phyloP scores from a whole-genome alignment of 2,113 vertebrate species.

The Salvelinus namaycush region DNA sequence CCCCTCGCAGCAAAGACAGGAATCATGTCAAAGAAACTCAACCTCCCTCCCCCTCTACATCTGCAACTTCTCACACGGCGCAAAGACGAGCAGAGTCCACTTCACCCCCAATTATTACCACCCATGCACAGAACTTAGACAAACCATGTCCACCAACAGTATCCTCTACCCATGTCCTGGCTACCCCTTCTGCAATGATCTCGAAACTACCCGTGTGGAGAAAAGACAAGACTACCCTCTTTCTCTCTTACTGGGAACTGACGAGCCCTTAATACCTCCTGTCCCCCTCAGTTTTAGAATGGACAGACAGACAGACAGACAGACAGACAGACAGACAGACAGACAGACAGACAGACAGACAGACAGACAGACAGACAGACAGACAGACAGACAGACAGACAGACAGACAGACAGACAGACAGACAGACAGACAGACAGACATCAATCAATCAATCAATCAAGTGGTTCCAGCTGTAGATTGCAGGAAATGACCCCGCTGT shows the following conservation, averaged over 20 bases:
- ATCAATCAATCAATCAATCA: too few species aligned
- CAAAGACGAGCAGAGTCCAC: not conserved
- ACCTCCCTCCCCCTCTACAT: slow-evolving; percentile 22
- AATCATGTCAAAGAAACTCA: slow-evolving; percentile 13
- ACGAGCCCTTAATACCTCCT: not conserved
- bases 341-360: not conserved
- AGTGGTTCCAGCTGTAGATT: too few species aligned
- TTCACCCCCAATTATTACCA: not conserved
- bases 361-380: not conserved
- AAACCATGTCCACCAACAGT: slow-evolving; percentile 16
- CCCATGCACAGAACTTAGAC: slow-evolving; percentile 48
- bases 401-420: not conserved
- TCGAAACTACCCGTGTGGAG: too few species aligned
- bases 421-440: not conserved
- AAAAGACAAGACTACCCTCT: too few species aligned
- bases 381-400: slow-evolving; percentile 23
- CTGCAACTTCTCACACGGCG: not conserved
- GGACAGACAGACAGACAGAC: slow-evolving; percentile 29
- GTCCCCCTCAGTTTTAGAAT: slow-evolving; percentile 17
- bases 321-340: not conserved
- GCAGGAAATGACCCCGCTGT: too few species aligned
- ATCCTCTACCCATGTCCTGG: not conserved
- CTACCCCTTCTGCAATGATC: slow-evolving; percentile 36
- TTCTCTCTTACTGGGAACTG: too few species aligned
- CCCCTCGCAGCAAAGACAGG: not conserved